Conservation (phyloP, 2,888 invertebrate genomes). For the Caenorhabditis sulstoni region DNA sequence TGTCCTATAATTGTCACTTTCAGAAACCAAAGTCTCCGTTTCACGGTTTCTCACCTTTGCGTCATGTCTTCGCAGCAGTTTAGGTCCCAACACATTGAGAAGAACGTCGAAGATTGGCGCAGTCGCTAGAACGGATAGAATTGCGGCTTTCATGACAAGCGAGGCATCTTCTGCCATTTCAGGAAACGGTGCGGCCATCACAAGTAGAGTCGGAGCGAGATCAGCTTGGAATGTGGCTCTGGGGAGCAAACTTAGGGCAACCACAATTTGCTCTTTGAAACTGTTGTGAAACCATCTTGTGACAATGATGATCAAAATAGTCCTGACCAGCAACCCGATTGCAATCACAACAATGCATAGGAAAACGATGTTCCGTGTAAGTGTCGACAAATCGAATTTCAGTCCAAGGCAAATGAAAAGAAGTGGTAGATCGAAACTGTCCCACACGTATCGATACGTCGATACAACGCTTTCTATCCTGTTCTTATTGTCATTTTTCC, state of each 20-base stretch:
- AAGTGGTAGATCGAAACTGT: slow-evolving; percentile 7
- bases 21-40: too few relatives aligned
- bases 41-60: too few relatives aligned
- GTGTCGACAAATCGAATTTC: slow-evolving; percentile 22
- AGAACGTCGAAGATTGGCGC: slow-evolving; percentile 39
- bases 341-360: slow-evolving; percentile 11
- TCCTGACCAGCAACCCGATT: slow-evolving; percentile 14
- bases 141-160: slow-evolving; percentile 17
- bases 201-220: slow-evolving; percentile 16
- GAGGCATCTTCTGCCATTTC: slow-evolving; percentile 1
- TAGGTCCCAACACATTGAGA: slow-evolving; percentile 7
- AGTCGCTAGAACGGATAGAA: slow-evolving; percentile 39
- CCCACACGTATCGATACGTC: slow-evolving; percentile 26
- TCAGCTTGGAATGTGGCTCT: slow-evolving; percentile 31
- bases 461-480: slow-evolving; percentile 9
- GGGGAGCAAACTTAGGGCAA: slow-evolving; percentile 12
- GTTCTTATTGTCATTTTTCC: slow-evolving; percentile 10
- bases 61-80: not conserved
- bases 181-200: slow-evolving; percentile 7
- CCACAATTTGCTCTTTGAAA: slow-evolving; percentile 15
- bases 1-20: too few relatives aligned
- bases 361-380: slow-evolving; percentile 5
- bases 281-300: not conserved
- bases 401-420: slow-evolving; percentile 21
- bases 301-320: not conserved